phyloP scores from a whole-genome alignment of 1,140 invertebrate genomes.

The Drosophila nigrodunni region DNA sequence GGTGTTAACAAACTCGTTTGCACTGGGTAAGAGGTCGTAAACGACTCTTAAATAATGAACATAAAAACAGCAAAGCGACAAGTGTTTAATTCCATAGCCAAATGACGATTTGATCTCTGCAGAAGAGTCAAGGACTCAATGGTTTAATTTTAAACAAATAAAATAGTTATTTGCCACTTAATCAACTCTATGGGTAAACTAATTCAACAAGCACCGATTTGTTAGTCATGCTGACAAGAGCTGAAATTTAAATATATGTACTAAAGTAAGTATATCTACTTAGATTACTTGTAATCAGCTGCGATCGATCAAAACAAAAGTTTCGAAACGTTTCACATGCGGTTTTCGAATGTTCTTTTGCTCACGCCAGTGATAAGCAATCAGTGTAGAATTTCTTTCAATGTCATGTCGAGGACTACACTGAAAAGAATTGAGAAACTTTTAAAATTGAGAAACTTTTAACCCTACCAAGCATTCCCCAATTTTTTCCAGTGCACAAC shows the following conservation, averaged over 20 bases:
- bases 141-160: slow-evolving; percentile 3
- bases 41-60: slow-evolving; percentile 32
- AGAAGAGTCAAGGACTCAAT: slow-evolving; percentile 67
- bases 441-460: no score
- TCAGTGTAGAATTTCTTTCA: slow-evolving; percentile 5
- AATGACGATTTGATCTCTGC: slow-evolving; percentile 39
- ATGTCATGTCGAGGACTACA: slow-evolving; percentile 7
- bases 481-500: no score
- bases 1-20: slow-evolving; percentile 76
- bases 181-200: neutral
- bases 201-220: neutral
- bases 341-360: neutral
- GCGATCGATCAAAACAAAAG: neutral
- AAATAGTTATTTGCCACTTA: neutral
- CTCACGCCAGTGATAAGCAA: slow-evolving; percentile 5
- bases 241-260: slow-evolving; percentile 11
- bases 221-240: slow-evolving; percentile 14
- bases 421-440: no score
- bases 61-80: slow-evolving; percentile 17
- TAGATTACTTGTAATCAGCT: slow-evolving; percentile 24
- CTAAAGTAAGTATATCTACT: slow-evolving; percentile 22
- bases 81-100: slow-evolving; percentile 9
- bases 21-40: slow-evolving; percentile 45
- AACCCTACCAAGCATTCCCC: no score
- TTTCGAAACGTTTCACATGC: slow-evolving; percentile 12